Base-by-base conservation (phyloP, 2,888 invertebrate genomes). In the Alviniconcha strummeri region DNA sequence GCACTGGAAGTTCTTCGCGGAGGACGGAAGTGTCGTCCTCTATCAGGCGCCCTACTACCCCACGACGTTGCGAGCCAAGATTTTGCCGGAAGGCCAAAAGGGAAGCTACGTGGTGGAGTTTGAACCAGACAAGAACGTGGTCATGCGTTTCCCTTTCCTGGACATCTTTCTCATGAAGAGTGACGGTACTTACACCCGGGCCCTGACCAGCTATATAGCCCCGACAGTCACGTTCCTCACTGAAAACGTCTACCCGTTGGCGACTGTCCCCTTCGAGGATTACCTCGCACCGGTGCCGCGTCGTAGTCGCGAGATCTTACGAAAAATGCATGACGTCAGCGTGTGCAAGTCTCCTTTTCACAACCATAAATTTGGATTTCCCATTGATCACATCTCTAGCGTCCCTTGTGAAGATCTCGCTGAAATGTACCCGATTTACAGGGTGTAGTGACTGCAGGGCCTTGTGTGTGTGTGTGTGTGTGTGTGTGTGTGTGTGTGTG, bases 131-230 rank as follows among this genome's bases (percentile, higher is more conserved):
- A 1, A 19, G 4, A 17, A 77, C 57, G 77, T 77, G 57, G 77
- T 77, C 17, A 77, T 77, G 77, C 77, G 77, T 5, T 90, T 87
- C 88, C 90, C 90, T 13, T 90, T 88, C 80, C 81, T 90, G 13
- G 90, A 90, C 81, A 87, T 90, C 54, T 90, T 88, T 80, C n/a
- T 90, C 81, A 88, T 87, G 81, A 84, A 57, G 6, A 87, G 87
- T 71, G 89, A 90, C 79, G 82, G 67, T 6, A 88, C 88, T 9
- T 88, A 90, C 83, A 83, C 89, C 13, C 87, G 85, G 85, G 87
- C 83, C n/a, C 76, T 82, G 52, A 54, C 80, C 64, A 81, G 69
- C n/a, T 60, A 54, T 9, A 82, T 75, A 52, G 64, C 54, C 60
- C 78, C 77, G 4, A 81, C 76, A 13, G 79, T 60, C 55, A 55